Percentiles rank a stretch among this genome's conserved stretches.
These are phyloP conservation scores for Chaenodraco wilsoni DNA, from an alignment of 2,797 vertebrate species.

Conservation along the genomic window DNA sequence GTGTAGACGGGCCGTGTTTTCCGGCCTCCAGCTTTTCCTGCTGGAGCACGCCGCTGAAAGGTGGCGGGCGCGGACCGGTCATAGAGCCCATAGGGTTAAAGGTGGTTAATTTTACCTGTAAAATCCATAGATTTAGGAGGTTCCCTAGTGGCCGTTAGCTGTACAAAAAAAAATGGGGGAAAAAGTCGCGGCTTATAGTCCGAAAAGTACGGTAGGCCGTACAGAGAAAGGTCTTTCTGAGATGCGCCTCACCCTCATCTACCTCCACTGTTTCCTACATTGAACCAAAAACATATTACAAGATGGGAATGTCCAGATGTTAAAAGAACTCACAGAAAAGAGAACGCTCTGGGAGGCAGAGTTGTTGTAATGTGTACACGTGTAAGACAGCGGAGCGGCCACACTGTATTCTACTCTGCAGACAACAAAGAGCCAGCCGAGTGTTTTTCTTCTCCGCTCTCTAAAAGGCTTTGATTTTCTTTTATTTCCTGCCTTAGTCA, in stretches of 20 bases:
- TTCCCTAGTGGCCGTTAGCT: no score
- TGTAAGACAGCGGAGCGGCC: conserved; percentile 19
- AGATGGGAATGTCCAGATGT: conserved; percentile 28
- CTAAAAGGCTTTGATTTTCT: conserved; percentile 47
- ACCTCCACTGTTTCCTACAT: conserved; percentile 3
- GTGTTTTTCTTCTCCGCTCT: conserved; percentile 31
- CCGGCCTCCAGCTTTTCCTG: no score
- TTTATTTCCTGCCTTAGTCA: conserved; percentile 45
- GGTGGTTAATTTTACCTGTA: no score
- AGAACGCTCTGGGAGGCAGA: conserved; percentile 8
- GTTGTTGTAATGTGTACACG: conserved; percentile 39
- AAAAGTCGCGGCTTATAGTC: no score
- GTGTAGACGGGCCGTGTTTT: no score
- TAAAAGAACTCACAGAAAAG: conserved; percentile 5
- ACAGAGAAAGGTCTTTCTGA: conserved; percentile 17
- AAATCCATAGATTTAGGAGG: no score
- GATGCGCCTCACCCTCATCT: conserved; percentile 9
- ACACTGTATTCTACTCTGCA: conserved; percentile 45
- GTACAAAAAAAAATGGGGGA: no score
- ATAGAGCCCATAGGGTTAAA: no score
- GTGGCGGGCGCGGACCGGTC: no score
- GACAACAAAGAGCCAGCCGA: conserved; percentile 43
- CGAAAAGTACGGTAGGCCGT: no score
- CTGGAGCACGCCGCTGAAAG: no score
- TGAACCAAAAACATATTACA: conserved; percentile 17